These are phyloP conservation scores for Pseudorasbora parva DNA, from an alignment of 2,113 vertebrate species.

Conservation along the genomic window DNA sequence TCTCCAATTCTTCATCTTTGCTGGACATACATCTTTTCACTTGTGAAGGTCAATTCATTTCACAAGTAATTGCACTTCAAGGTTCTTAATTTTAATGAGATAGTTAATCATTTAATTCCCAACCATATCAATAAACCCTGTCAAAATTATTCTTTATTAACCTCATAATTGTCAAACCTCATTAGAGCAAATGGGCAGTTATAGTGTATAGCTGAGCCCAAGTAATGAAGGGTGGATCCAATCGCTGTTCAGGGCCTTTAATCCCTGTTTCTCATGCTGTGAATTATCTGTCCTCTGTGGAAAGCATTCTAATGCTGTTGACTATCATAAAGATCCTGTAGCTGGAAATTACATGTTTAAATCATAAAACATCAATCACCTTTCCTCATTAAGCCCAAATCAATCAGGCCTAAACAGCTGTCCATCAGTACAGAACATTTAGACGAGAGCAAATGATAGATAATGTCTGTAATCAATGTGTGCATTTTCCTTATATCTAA, in stretches of 20 bases:
- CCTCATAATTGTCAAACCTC: constrained; percentile 66
- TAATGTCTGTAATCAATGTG: not conserved
- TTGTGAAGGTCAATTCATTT: constrained; percentile 70
- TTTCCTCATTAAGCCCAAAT: constrained; percentile 29
- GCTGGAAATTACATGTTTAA: constrained; percentile 50
- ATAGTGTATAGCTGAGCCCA: constrained; percentile 57
- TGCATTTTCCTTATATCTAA: not conserved
- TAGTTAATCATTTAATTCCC: constrained; percentile 75
- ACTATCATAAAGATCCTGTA: constrained; percentile 52
- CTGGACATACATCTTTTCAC: constrained; percentile 53
- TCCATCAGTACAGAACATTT: not conserved
- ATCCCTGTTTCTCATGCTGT: constrained; percentile 51
- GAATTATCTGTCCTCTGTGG: constrained; percentile 40
- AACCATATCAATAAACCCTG: constrained; percentile 70
- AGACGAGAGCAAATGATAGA: not conserved
- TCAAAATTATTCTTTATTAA: constrained; percentile 70
- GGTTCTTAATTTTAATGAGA: constrained; percentile 75
- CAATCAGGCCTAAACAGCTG: constrained; percentile 24
- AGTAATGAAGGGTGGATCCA: constrained; percentile 52
- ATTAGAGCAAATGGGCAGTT: constrained; percentile 61
- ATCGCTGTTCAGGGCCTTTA: constrained; percentile 44
- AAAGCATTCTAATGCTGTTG: constrained; percentile 50
- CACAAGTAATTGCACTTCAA: constrained; percentile 69
- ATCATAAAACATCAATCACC: constrained; percentile 48
- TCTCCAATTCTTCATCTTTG: constrained; percentile 12